Conservation (phyloP, 1,140 invertebrate genomes). For the Pseudomyrmex concolor region DNA sequence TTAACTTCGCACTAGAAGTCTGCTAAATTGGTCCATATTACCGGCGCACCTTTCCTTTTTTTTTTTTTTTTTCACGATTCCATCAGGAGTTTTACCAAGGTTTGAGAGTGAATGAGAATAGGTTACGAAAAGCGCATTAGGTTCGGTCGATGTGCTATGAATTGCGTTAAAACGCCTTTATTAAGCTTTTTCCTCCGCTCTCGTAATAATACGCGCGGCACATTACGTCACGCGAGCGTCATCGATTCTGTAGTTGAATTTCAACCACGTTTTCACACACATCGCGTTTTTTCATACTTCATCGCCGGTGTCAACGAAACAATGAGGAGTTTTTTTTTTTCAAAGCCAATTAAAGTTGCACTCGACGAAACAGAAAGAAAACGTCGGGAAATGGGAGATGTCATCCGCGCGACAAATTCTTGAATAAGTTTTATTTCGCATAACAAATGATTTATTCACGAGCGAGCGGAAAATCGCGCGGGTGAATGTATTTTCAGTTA, state of each 20-base stretch:
- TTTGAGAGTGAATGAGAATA: constrained; percentile 46
- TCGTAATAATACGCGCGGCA: neutral
- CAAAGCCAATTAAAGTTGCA: constrained; percentile 36
- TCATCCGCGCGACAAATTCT: neutral
- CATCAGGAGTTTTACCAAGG: constrained; percentile 21
- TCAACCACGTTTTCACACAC: neutral
- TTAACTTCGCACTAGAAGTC: constrained; percentile 42
- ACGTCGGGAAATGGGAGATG: neutral
- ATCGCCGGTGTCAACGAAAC: neutral
- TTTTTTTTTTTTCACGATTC: constrained; percentile 45
- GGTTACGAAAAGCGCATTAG: constrained; percentile 52
- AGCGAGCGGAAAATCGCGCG: neutral
- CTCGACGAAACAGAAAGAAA: neutral
- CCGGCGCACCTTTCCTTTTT: neutral
- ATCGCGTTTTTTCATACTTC: neutral
- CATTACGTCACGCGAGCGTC: neutral
- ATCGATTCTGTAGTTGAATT: neutral
- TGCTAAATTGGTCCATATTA: constrained; percentile 48
- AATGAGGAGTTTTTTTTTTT: neutral
- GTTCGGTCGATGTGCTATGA: constrained; percentile 41
- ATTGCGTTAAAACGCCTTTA: constrained; percentile 35
- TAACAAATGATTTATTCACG: constrained; percentile 1
- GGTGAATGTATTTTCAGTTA: neutral
- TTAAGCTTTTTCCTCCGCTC: constrained; percentile 27
- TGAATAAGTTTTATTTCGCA: neutral